Conservation (phyloP, 2,113 vertebrate species). For the Perca schrenkii region DNA sequence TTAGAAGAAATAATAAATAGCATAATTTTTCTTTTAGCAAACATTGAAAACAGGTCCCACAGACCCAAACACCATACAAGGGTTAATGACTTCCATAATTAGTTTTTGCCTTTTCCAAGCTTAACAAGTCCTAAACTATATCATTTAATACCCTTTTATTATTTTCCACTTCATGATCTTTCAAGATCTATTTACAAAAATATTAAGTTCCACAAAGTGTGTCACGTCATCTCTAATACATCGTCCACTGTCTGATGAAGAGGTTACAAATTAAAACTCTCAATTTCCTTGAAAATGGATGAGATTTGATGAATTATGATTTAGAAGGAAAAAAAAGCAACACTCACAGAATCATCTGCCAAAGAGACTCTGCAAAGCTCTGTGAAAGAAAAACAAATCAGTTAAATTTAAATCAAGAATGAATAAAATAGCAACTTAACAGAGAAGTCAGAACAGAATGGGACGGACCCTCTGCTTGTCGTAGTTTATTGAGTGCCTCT, state of each 20-base stretch:
- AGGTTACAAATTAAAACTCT: neutral
- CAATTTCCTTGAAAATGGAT: neutral
- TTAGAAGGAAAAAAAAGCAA: neutral
- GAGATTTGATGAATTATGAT: neutral
- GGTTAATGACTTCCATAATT: neutral
- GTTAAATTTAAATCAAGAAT: neutral
- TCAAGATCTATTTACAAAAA: neutral
- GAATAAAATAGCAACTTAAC: neutral
- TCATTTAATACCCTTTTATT: neutral
- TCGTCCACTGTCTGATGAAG: neutral
- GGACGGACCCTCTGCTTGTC: conserved; percentile 92
- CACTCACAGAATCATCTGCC: conserved; percentile 96
- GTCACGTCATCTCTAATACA: neutral
- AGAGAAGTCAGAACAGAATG: fast-evolving
- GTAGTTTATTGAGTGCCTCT: conserved; percentile 92
- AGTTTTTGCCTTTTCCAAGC: neutral
- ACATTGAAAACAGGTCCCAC: too few relatives aligned
- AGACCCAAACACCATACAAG: too few relatives aligned
- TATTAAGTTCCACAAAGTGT: neutral
- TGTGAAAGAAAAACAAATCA: conserved; percentile 67
- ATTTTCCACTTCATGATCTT: neutral
- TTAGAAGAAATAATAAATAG: too few relatives aligned
- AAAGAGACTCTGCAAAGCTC: conserved; percentile 92
- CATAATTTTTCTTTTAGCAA: too few relatives aligned
- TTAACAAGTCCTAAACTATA: neutral